phyloP scores from a whole-genome alignment of 2,888 invertebrate species.

The Himalopsyche japonica region DNA sequence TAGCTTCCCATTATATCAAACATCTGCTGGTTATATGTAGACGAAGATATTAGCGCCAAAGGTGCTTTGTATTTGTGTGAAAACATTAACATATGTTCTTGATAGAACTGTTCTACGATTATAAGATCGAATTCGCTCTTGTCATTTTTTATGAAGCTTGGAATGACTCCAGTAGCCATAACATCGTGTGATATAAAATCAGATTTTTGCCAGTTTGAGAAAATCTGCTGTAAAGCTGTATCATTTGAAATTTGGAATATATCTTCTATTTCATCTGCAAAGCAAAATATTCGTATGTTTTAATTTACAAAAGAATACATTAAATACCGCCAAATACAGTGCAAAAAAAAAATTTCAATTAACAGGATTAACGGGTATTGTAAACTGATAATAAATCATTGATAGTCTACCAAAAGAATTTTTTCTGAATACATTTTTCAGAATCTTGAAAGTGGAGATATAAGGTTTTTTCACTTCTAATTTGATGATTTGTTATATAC shows the following conservation, averaged over 20 bases:
- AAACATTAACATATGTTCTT: conserved; percentile 43
- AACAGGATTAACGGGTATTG: no score
- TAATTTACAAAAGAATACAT: neutral
- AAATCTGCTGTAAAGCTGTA: neutral
- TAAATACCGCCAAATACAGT: no score
- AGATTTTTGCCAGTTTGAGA: neutral
- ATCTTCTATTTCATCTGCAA: neutral
- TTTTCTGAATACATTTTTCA: no score
- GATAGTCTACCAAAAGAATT: no score
- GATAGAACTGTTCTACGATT: conserved; percentile 43
- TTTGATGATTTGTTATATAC: no score
- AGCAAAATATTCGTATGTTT: no score
- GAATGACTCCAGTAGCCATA: conserved; percentile 2
- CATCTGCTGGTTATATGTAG: conserved; percentile 44
- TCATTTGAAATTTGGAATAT: neutral
- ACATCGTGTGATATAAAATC: neutral
- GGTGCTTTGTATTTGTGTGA: conserved; percentile 43
- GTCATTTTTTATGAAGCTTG: conserved; percentile 33
- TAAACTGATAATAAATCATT: no score
- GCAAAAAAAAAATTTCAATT: no score
- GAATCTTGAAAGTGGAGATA: no score
- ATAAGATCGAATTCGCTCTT: conserved; percentile 42
- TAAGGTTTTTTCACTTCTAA: no score
- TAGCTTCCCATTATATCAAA: conserved; percentile 55
- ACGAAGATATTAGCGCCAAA: conserved; percentile 36